Base-by-base conservation (phyloP, 2,888 invertebrate genomes). In the Drosophila emarginata region DNA sequence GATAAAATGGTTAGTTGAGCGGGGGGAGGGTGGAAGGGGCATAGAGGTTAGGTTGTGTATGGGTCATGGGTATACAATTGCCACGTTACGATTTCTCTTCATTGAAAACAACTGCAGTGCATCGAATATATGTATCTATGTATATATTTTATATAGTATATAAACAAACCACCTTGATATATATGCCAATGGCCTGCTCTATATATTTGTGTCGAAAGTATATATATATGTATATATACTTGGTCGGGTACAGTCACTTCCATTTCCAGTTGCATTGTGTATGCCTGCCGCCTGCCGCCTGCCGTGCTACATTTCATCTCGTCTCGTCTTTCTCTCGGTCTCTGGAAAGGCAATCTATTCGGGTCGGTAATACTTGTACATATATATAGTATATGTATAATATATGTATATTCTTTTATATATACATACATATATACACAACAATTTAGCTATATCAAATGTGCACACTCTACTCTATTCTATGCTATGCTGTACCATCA, bases 181-280 rank as follows among this genome's bases (percentile, higher is more conserved):
- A 54, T 54, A 36, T 54, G 54, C 54, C 54, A 54, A 54, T 54
- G 54, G 54, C 32, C 54, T 54, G 54, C 54, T 54, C 54, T 54
- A 54, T 54, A 54, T 54, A 54, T 54, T 54, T 32, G 18, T 32
- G 15, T 40, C 3, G 32, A 4, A 12, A 14, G 7, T n/a, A n/a
- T n/a, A 32, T 40, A 28, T 53, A 28, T 21, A 52, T 23, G 40
- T 54, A 18, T 51, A 59, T 39, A 28, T 32, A 32, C 36, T 26
- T 11, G 61, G 21, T 57, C 65, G 70, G 68, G 85, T 85, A 85
- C 85, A 85, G 80, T 83, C 66, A 40, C 71, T 77, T 71, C 72
- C 63, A 76, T 52, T 71, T 76, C 87, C 81, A 82, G 81, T 81
- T 82, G 81, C 81, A 82, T 58, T 64, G 67, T 50, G 15, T 39